These are phyloP conservation scores for Orthosia incerta DNA, from an alignment of 2,888 invertebrate species.

Conservation along the genomic window DNA sequence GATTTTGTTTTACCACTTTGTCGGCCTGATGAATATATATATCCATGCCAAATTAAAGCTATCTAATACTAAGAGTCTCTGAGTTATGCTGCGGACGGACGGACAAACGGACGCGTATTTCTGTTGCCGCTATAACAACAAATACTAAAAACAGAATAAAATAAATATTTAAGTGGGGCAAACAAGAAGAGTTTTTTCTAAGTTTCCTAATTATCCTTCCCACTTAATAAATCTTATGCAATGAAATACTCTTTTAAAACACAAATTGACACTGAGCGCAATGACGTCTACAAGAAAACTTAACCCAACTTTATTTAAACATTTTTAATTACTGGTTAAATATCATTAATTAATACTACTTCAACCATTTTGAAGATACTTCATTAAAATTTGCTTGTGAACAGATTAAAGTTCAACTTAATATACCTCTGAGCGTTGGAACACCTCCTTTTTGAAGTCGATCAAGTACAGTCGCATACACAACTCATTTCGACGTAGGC, in stretches of 20 bases:
- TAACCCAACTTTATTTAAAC: not conserved
- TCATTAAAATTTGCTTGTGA: conserved; percentile 29
- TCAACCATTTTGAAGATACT: conserved; percentile 11
- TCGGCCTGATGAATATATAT: too few species aligned
- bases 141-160: too few species aligned
- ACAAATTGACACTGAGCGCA: not conserved
- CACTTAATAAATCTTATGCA: not conserved
- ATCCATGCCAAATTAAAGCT: too few species aligned
- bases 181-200: too few species aligned
- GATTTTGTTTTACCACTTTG: too few species aligned
- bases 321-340: conserved; percentile 17
- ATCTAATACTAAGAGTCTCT: too few species aligned
- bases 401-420: conserved; percentile 29
- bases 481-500: conserved; percentile 45
- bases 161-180: too few species aligned
- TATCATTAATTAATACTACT: conserved; percentile 23
- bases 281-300: not conserved
- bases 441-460: conserved; percentile 32
- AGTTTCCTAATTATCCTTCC: not conserved
- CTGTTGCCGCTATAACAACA: too few species aligned
- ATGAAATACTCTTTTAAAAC: not conserved
- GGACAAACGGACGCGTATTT: too few species aligned
- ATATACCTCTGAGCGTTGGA: conserved; percentile 15
- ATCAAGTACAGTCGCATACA: conserved; percentile 36
- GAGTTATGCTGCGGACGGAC: too few species aligned